Evolutionary conservation across 2,797 vertebrate genomes (phyloP), one percentile per base, ranked within the genome.

Genomic region (Coilia nasus): DNA sequence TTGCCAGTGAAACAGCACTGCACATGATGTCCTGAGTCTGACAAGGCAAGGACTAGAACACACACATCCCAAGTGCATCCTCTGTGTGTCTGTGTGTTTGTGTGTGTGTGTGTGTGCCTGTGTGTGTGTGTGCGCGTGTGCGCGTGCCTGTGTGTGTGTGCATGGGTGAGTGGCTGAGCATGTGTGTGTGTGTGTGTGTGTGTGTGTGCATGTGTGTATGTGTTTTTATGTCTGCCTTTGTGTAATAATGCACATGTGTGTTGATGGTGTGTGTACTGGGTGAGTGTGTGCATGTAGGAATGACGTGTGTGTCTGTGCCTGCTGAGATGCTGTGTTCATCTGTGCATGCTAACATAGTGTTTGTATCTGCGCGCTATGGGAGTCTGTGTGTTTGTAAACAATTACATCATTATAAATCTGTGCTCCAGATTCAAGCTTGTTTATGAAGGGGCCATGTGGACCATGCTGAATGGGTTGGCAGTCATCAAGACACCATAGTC

Each of bases 1-100:
- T 62, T 62, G 84, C 88, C 88, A 88, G 85, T 75, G 67, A 31
- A 75, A 28, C 67, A 75, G 31, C 67, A 35, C 67, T 7, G 31
- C 67, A 41, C 67, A 75, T 75, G 28, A 75, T 75, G 67, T 75
- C 67, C 67, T 41, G 31, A 19, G 67, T 35, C 67, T 75, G 67
- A 75, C 67, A 75, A 75, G 50, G 44, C 67, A 75, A 75, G 23
- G 44, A 50, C 80, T 46, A 47, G 50, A 47, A 81, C 80, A 81
- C 1, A 81, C 80, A 81, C 80, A 81, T 54, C 44, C 80, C 19
- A 17, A 71, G 67, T 71, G 28, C 31, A 71, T 35, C 67, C 67
- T 75, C 14, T 17, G 28, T 75, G 67, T 75, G 50, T 54, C 2
- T 54, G 50, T 54, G 35, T 41, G 35, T 41, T 2, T 41, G 35